Percentiles rank a stretch among this genome's conserved stretches.
These are phyloP conservation scores for Amblyopsis rosae DNA, from an alignment of 2,113 vertebrate species.

Conservation along the genomic window DNA sequence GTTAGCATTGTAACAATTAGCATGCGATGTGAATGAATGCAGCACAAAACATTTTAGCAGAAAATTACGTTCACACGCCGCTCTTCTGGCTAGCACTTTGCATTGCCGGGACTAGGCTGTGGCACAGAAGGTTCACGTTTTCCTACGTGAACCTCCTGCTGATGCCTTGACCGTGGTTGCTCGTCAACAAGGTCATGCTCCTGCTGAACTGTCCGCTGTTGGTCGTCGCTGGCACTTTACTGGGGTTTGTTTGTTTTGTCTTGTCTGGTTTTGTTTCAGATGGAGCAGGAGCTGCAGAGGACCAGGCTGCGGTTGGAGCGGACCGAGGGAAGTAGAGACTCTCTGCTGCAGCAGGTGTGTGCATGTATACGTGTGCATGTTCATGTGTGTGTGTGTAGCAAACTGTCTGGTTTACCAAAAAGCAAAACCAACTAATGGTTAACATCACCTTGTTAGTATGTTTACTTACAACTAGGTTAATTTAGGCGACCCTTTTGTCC, in stretches of 20 bases:
- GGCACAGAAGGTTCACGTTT: too few relatives aligned
- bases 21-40: background rate
- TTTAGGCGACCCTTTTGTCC: too few relatives aligned
- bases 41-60: background rate
- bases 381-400: background rate
- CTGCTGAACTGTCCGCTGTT: too few relatives aligned
- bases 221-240: background rate
- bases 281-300: constrained; percentile 83
- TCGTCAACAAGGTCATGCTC: too few relatives aligned
- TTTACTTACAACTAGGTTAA: too few relatives aligned
- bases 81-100: too few relatives aligned
- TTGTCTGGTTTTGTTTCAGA: constrained; percentile 44
- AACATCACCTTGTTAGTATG: background rate
- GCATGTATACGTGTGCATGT: background rate
- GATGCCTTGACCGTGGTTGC: background rate
- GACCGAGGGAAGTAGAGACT: constrained; percentile 84
- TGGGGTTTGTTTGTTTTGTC: background rate
- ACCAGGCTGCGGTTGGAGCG: constrained; percentile 79
- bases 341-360: constrained; percentile 86
- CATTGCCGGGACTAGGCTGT: too few relatives aligned
- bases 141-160: background rate
- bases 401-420: too few relatives aligned
- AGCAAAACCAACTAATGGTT: background rate
- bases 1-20: constrained; percentile 1
- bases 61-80: background rate